Conservation (phyloP, 2,888 invertebrate genomes). For the Thecophora atra region DNA sequence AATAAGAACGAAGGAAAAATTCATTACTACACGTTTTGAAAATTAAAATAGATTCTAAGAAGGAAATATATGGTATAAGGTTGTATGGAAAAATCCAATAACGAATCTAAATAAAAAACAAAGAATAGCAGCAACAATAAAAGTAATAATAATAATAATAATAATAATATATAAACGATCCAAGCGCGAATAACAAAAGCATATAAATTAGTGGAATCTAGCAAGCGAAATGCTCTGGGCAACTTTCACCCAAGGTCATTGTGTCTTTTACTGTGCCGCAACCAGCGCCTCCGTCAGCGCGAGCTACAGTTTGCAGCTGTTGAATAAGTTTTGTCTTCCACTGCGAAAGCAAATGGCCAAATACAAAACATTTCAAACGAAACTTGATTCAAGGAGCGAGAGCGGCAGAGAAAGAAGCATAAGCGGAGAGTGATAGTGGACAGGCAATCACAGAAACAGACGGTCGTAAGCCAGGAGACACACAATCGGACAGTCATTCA, state of each 20-base stretch:
- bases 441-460: not conserved
- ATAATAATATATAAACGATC: slow-evolving; percentile 21
- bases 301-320: not conserved
- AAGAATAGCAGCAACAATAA: slow-evolving; percentile 29
- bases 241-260: slow-evolving; percentile 56
- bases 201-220: slow-evolving; percentile 30
- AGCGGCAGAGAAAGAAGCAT: not conserved
- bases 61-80: no score
- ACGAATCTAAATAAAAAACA: slow-evolving; percentile 19
- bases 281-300: not conserved
- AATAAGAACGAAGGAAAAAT: no score
- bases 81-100: no score
- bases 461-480: not conserved
- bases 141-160: slow-evolving; percentile 28
- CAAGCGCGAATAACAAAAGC: slow-evolving; percentile 21
- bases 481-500: not conserved
- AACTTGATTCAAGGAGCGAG: not conserved
- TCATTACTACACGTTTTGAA: no score
- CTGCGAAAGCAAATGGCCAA: no score
- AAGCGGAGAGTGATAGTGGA: not conserved
- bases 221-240: slow-evolving; percentile 51
- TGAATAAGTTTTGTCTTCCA: no score
- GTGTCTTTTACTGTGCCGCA: slow-evolving; percentile 50
- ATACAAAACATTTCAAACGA: no score
- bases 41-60: no score